Conservation (phyloP, 2,113 vertebrate species). For the Agapornis roseicollis region DNA sequence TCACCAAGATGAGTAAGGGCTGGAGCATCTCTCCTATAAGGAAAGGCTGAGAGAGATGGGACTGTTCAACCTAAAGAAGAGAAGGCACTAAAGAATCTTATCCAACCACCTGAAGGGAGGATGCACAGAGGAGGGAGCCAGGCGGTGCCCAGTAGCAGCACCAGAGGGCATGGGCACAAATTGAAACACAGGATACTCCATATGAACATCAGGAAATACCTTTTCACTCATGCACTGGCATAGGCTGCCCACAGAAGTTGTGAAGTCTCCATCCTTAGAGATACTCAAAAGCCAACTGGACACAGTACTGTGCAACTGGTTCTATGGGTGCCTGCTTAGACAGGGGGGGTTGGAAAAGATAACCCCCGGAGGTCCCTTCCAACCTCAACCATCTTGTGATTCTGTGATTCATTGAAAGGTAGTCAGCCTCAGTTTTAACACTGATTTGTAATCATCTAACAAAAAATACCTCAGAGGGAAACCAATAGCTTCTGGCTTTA, state of each 20-base stretch:
- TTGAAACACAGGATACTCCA: background rate
- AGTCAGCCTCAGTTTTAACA: background rate
- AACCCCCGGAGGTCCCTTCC: background rate
- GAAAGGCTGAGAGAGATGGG: background rate
- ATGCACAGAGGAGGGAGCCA: rapidly evolving
- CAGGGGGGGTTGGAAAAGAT: background rate
- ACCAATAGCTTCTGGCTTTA: background rate
- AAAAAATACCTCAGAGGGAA: background rate
- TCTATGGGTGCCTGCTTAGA: background rate
- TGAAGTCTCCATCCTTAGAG: background rate
- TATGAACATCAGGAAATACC: background rate
- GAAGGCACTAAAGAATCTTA: background rate
- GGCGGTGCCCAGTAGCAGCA: background rate
- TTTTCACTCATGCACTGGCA: background rate
- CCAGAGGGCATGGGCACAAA: rapidly evolving
- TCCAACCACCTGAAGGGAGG: background rate
- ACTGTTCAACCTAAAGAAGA: background rate
- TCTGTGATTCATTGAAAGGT: background rate
- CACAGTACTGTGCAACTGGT: background rate
- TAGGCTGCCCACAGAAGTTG: background rate
- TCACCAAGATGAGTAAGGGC: background rate
- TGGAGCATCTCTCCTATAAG: background rate
- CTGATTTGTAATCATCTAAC: background rate
- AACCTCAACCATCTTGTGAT: background rate
- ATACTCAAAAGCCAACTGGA: background rate